These are phyloP conservation scores for Brachionus rubens DNA, from an alignment of 1,140 invertebrate genomes.

Conservation along the genomic window DNA sequence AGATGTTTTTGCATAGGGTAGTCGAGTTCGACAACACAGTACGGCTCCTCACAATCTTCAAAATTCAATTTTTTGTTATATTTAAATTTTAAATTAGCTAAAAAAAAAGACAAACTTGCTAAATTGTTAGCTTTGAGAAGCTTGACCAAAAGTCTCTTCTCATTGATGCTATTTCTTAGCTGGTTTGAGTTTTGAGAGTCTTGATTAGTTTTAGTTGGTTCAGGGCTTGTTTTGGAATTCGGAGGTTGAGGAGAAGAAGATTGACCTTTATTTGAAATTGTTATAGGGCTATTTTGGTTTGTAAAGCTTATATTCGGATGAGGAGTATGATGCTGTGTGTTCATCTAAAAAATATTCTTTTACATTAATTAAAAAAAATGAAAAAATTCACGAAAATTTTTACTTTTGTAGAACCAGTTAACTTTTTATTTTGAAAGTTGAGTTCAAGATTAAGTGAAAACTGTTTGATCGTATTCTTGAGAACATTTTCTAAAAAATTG, in stretches of 20 bases:
- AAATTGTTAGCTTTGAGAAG: slow-evolving; percentile 30
- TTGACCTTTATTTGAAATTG: background rate
- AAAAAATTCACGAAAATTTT: background rate
- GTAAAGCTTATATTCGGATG: slow-evolving; percentile 5
- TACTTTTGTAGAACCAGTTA: background rate
- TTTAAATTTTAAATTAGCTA: too few relatives aligned
- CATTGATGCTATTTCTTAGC: background rate
- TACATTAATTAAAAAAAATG: background rate
- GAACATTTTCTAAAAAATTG: background rate
- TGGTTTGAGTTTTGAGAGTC: background rate
- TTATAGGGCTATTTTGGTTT: background rate
- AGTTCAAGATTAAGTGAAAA: slow-evolving; percentile 24
- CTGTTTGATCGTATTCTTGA: background rate
- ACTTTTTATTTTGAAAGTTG: slow-evolving; percentile 16
- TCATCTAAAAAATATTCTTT: background rate
- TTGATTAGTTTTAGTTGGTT: background rate
- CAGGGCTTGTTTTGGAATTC: background rate
- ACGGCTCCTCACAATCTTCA: slow-evolving; percentile 43
- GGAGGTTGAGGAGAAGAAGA: background rate
- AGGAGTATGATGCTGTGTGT: background rate
- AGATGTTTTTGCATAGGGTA: slow-evolving; percentile 45
- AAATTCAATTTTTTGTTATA: too few relatives aligned
- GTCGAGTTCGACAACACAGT: slow-evolving; percentile 41
- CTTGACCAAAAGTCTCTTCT: slow-evolving; percentile 38
- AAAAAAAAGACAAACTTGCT: background rate